Evolutionary conservation across 2,113 vertebrate genomes (phyloP).

Genomic region (Plestiodon gilberti): DNA sequence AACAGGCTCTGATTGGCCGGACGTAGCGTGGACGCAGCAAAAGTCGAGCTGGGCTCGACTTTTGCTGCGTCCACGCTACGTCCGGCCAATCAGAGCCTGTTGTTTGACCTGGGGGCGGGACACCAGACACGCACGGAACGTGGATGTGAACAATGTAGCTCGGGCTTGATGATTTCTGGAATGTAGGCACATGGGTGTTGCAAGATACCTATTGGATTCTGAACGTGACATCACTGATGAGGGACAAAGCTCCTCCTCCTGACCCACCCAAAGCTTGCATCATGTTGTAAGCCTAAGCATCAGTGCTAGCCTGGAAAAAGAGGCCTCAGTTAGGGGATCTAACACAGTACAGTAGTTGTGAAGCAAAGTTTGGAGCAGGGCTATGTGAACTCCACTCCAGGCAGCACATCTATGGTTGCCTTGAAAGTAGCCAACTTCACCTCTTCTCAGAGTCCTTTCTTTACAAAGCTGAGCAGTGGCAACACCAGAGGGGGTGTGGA

Average conservation of each 20-base stretch:
- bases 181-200: not conserved
- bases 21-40: no score
- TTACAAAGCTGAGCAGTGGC: not conserved
- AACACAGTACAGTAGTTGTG: no score
- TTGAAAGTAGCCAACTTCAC: not conserved
- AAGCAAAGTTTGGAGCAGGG: not conserved
- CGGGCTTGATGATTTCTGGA: not conserved
- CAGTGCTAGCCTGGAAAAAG: not conserved
- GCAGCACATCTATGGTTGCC: not conserved
- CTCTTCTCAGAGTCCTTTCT: not conserved
- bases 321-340: not conserved
- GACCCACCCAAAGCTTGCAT: not conserved
- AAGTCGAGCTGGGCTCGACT: no score
- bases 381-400: not conserved
- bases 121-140: no score
- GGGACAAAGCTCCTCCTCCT: not conserved
- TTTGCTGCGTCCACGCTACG: no score
- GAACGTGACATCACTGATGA: not conserved
- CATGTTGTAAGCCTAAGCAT: not conserved
- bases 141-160: no score
- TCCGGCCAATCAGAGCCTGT: no score
- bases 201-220: not conserved
- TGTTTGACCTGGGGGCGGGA: no score
- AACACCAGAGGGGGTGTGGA: no score
- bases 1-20: no score